A percentile compares a stretch with the other conserved stretches of the same genome.
Evolutionary conservation across 2,797 vertebrate species (phyloP).

Genomic region (Characodon lateralis): DNA sequence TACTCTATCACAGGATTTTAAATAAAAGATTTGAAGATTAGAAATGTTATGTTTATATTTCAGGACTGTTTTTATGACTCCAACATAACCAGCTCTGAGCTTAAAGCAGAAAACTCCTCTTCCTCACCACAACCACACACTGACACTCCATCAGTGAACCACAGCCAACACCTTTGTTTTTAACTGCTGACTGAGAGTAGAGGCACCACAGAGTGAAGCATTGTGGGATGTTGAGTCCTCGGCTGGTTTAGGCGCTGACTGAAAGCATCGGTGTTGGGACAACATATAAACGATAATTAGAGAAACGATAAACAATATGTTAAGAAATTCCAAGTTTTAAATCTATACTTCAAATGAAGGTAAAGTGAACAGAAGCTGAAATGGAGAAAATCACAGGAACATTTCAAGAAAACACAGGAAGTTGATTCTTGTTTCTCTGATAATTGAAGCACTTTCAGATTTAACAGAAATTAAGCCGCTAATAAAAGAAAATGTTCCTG

Average conservation of each 20-base stretch:
- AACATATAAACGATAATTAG: too few species aligned
- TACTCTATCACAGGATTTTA: background rate
- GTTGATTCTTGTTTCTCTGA: background rate
- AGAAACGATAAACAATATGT: background rate
- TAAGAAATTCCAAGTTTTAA: background rate
- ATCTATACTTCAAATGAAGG: background rate
- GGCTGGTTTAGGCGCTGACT: constrained; percentile 5
- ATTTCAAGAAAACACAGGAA: background rate
- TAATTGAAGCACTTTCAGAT: background rate
- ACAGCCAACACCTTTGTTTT: background rate
- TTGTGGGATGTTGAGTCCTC: constrained; percentile 49
- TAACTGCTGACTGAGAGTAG: constrained; percentile 29
- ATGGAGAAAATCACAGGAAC: background rate
- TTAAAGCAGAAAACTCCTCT: too few species aligned
- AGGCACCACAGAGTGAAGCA: constrained; percentile 69
- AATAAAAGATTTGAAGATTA: background rate
- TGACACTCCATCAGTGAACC: background rate
- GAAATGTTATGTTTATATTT: background rate
- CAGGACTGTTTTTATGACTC: background rate
- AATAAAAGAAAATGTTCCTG: background rate
- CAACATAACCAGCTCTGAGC: too few species aligned
- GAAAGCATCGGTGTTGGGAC: constrained; percentile 1
- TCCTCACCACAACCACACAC: too few species aligned
- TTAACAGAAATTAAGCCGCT: background rate
- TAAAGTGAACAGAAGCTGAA: background rate